phyloP scores from a whole-genome alignment of 2,113 vertebrate genomes.

The Spizaetus ornatus region DNA sequence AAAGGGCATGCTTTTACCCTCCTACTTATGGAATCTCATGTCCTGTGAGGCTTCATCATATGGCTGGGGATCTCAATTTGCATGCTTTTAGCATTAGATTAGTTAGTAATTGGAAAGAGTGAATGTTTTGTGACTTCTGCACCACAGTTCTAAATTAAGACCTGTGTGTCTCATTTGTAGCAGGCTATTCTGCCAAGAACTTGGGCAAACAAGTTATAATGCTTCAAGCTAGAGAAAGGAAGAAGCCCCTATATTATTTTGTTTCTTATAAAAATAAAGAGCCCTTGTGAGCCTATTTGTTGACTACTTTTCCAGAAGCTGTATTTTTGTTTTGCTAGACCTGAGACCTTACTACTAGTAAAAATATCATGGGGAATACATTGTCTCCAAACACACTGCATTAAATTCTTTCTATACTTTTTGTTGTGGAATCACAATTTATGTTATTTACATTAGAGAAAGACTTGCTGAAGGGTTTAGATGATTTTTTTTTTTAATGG shows the following conservation, averaged over 20 bases:
- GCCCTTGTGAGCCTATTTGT: background rate
- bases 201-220: background rate
- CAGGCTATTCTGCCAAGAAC: background rate
- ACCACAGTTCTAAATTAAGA: conserved; percentile 29
- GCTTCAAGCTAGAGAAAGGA: background rate
- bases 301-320: background rate
- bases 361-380: background rate
- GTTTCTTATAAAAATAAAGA: background rate
- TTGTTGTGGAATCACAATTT: background rate
- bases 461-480: background rate
- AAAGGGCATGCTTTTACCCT: conserved; percentile 17
- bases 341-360: background rate
- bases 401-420: background rate
- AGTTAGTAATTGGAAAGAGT: conserved; percentile 35
- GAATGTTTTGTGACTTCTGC: conserved; percentile 31
- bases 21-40: background rate
- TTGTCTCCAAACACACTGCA: background rate
- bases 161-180: conserved; percentile 7
- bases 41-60: conserved; percentile 24
- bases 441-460: background rate
- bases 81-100: conserved; percentile 50
- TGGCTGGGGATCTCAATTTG: conserved; percentile 37
- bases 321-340: background rate
- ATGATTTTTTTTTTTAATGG: background rate
- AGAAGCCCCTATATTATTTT: background rate